A percentile compares a stretch with the other conserved stretches of the same genome.
These are phyloP conservation scores for Mimas tiliae DNA, from an alignment of 2,888 invertebrate species.

Conservation along the genomic window DNA sequence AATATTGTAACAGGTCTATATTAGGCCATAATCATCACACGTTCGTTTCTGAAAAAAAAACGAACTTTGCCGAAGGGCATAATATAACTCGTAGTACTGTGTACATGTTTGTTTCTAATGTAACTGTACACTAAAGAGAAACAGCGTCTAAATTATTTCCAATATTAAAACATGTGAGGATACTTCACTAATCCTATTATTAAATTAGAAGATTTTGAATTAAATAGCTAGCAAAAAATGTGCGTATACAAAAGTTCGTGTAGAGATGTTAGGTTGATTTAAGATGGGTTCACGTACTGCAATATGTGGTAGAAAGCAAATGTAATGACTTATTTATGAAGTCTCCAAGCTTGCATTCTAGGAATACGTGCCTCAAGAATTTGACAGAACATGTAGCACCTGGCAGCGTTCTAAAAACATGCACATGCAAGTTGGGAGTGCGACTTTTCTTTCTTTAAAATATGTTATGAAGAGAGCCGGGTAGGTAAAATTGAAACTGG, in stretches of 20 bases:
- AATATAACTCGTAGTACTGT: too few species aligned
- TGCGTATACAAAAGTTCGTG: background rate
- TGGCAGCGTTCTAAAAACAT: conserved; percentile 21
- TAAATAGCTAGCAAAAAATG: background rate
- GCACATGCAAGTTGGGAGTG: conserved; percentile 9
- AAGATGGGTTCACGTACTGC: conserved; percentile 40
- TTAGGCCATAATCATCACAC: too few species aligned
- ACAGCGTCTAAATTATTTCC: too few species aligned
- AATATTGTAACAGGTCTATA: too few species aligned
- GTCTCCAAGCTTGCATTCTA: conserved; percentile 44
- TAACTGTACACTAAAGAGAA: too few species aligned
- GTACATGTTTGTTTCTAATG: too few species aligned
- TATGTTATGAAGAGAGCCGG: conserved; percentile 61
- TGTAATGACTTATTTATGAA: conserved; percentile 72
- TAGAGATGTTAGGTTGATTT: background rate
- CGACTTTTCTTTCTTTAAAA: conserved; percentile 44
- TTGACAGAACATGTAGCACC: conserved; percentile 4
- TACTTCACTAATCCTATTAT: too few species aligned
- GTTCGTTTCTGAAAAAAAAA: too few species aligned
- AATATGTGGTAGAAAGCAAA: conserved; percentile 37
- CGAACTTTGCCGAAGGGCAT: too few species aligned
- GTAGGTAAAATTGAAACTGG: conserved; percentile 78
- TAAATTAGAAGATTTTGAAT: too few species aligned
- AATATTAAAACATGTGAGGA: too few species aligned
- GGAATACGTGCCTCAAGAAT: conserved; percentile 46